A percentile compares a stretch with the other conserved stretches of the same genome.
phyloP scores from a whole-genome alignment of 2,888 invertebrate genomes.

The Neoaliturus tenellus region DNA sequence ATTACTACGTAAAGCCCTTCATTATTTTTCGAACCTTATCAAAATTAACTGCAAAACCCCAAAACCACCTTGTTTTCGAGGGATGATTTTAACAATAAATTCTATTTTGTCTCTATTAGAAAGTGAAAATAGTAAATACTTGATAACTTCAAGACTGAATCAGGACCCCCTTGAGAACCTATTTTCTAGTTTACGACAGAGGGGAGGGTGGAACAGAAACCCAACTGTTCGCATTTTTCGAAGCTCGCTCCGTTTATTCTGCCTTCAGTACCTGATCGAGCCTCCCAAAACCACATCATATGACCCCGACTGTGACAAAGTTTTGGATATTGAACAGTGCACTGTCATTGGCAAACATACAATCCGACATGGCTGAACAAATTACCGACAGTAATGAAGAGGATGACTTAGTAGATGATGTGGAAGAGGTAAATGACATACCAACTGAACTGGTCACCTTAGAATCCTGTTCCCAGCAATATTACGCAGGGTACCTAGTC shows the following conservation, averaged over 20 bases:
- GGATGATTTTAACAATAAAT: too few species aligned
- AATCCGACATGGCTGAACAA: too few species aligned
- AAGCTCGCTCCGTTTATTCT: not conserved
- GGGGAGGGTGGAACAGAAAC: slow-evolving; percentile 63
- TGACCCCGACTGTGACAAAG: slow-evolving; percentile 45
- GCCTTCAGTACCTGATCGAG: not conserved
- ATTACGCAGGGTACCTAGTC: slow-evolving; percentile 53
- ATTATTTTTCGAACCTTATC: too few species aligned
- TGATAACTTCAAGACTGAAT: slow-evolving; percentile 55
- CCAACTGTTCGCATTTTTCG: slow-evolving; percentile 60
- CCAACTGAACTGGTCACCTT: not conserved
- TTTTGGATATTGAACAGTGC: slow-evolving; percentile 6
- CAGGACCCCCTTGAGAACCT: slow-evolving; percentile 66
- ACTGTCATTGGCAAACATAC: too few species aligned
- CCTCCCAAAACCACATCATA: slow-evolving; percentile 14
- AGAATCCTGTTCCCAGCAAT: slow-evolving; percentile 52
- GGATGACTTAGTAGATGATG: not conserved
- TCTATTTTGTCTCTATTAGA: too few species aligned
- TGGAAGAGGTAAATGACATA: too few species aligned
- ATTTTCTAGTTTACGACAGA: slow-evolving; percentile 62
- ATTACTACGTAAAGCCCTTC: too few species aligned
- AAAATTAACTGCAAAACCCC: too few species aligned
- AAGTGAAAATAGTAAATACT: not conserved
- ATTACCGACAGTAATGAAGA: too few species aligned
- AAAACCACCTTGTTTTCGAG: too few species aligned